phyloP scores from a whole-genome alignment of 2,888 invertebrate genomes.

The Myopa tessellatipennis region DNA sequence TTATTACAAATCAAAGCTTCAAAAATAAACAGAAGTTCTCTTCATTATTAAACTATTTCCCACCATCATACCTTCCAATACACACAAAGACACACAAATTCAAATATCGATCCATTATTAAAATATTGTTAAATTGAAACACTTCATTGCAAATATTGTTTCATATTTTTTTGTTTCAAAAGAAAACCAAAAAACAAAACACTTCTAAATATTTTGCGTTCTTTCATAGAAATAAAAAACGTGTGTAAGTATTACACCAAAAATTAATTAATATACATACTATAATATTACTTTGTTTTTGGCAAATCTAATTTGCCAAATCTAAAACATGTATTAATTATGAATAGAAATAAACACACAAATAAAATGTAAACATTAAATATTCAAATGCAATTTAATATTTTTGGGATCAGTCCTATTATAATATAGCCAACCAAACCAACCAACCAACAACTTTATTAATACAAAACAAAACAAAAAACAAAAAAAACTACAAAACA shows the following conservation, averaged over 20 bases:
- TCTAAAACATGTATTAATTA: conserved; percentile 37
- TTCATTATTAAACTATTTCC: not conserved
- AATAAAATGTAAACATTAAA: conserved; percentile 33
- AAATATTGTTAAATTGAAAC: not conserved
- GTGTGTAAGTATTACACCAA: conserved; percentile 38
- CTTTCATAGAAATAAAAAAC: conserved; percentile 22
- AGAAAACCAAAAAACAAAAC: not conserved
- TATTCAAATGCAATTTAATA: conserved; percentile 34
- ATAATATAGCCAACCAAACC: conserved; percentile 41
- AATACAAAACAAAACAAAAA: conserved; percentile 10
- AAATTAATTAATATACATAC: conserved; percentile 11
- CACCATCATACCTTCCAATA: not conserved
- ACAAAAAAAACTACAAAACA: conserved; percentile 5
- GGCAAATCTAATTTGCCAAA: conserved; percentile 34
- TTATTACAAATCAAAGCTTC: not conserved
- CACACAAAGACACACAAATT: not conserved
- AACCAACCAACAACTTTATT: conserved; percentile 14
- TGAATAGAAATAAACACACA: conserved; percentile 30
- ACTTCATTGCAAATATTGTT: conserved; percentile 1
- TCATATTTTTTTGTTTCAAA: conserved; percentile 6
- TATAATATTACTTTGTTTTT: conserved; percentile 25
- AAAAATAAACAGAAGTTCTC: not conserved
- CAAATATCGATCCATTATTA: not conserved
- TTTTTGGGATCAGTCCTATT: conserved; percentile 44
- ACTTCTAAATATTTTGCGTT: not conserved